Evolutionary conservation across 1,140 invertebrate genomes (phyloP).

Genomic region (Drosophila pachea): DNA sequence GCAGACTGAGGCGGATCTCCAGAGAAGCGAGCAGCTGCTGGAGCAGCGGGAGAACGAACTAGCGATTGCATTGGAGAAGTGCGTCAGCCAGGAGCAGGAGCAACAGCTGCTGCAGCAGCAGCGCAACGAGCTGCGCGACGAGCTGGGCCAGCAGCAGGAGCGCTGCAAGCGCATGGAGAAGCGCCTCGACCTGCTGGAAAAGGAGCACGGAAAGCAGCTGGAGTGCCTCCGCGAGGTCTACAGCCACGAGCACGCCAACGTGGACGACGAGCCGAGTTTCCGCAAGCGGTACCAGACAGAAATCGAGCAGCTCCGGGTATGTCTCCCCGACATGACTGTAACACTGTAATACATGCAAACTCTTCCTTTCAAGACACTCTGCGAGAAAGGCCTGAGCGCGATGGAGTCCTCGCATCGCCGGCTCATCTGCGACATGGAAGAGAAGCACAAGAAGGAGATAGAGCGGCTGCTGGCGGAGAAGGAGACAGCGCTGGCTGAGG

Average conservation of each 20-base stretch:
- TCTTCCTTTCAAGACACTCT: constrained; percentile 82
- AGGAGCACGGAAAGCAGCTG: constrained; percentile 88
- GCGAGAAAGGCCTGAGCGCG: constrained; percentile 90
- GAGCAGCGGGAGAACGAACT: constrained; percentile 68
- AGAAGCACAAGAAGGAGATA: constrained; percentile 88
- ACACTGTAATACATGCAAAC: neutral
- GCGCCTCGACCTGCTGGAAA: constrained; percentile 85
- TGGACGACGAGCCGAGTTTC: constrained; percentile 83
- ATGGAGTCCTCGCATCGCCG: constrained; percentile 94
- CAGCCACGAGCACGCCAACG: constrained; percentile 80
- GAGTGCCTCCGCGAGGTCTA: constrained; percentile 87
- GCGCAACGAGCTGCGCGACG: constrained; percentile 77
- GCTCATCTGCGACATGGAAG: constrained; percentile 90
- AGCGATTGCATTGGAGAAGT: constrained; percentile 66
- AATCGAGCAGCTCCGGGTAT: constrained; percentile 89
- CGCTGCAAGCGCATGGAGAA: constrained; percentile 84
- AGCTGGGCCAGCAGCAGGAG: constrained; percentile 81
- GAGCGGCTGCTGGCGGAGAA: constrained; percentile 84
- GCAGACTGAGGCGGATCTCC: constrained; percentile 64
- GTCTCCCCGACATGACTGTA: constrained; percentile 20
- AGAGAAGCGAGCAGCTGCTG: constrained; percentile 63
- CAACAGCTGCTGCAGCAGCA: constrained; percentile 64
- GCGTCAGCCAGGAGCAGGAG: constrained; percentile 64
- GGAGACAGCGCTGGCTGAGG: constrained; percentile 92
- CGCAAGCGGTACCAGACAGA: constrained; percentile 89